Conservation (phyloP, 2,113 vertebrate genomes). For the Microcebus murinus region DNA sequence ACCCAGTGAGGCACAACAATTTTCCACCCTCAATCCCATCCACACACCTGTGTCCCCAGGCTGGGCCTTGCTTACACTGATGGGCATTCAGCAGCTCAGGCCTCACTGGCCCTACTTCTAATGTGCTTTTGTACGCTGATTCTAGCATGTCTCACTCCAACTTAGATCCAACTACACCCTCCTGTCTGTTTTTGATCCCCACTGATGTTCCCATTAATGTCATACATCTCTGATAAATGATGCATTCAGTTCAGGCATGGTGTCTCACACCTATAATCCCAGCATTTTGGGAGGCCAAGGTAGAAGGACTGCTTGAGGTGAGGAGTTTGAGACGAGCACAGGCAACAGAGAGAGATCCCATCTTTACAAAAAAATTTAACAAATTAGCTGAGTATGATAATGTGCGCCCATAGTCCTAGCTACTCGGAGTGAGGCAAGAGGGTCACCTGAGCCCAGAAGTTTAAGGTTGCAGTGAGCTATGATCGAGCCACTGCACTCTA, state of each 20-base stretch:
- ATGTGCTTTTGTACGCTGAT: background rate
- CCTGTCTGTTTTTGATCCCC: background rate
- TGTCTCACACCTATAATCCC: no score
- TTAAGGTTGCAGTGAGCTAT: no score
- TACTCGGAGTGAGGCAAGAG: no score
- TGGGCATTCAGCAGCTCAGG: background rate
- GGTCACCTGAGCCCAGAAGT: no score
- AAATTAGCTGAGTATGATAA: no score
- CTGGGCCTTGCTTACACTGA: background rate
- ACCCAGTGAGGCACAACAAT: background rate
- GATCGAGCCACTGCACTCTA: no score
- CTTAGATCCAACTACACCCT: background rate
- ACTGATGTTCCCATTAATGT: background rate
- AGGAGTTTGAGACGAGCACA: no score
- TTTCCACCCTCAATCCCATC: background rate
- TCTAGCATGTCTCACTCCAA: background rate
- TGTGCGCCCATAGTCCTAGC: no score
- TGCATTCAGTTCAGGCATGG: background rate
- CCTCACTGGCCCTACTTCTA: background rate
- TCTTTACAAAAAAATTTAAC: no score
- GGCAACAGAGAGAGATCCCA: no score
- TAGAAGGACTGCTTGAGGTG: no score
- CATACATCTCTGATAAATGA: background rate
- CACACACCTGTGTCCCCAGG: background rate
- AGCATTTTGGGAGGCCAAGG: no score